Conservation (phyloP, 2,888 invertebrate species). For the Papilio elwesi region DNA sequence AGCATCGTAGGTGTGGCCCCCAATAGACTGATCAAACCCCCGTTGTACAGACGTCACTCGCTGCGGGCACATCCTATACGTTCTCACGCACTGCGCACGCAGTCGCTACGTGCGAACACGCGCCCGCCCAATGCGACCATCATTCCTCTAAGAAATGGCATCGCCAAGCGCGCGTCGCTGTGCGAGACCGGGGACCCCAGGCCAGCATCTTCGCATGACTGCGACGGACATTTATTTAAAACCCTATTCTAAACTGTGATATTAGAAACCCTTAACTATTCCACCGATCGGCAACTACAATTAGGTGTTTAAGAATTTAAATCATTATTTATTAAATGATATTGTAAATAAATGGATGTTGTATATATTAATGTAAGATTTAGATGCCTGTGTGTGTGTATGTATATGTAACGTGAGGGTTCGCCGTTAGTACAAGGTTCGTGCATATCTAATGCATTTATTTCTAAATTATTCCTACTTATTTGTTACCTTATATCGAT, state of each 20-base stretch:
- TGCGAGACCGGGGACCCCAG: slow-evolving; percentile 57
- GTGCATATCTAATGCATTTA: slow-evolving; percentile 44
- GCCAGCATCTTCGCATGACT: slow-evolving; percentile 54
- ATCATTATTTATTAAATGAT: slow-evolving; percentile 73
- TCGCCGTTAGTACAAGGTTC: slow-evolving; percentile 50
- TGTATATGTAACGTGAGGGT: slow-evolving; percentile 30
- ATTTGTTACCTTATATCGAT: slow-evolving; percentile 38
- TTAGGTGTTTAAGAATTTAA: slow-evolving; percentile 56
- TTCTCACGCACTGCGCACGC: slow-evolving; percentile 27
- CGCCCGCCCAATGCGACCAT: slow-evolving; percentile 77
- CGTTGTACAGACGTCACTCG: slow-evolving; percentile 67
- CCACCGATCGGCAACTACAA: slow-evolving; percentile 67
- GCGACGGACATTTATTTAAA: slow-evolving; percentile 70
- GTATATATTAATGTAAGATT: slow-evolving; percentile 68
- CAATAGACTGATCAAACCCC: slow-evolving; percentile 66
- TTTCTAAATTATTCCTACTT: slow-evolving; percentile 41
- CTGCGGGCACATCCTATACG: slow-evolving; percentile 52
- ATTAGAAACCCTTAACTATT: slow-evolving; percentile 64
- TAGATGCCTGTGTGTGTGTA: slow-evolving; percentile 1
- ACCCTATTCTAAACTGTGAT: slow-evolving; percentile 80
- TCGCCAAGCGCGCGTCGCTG: slow-evolving; percentile 69
- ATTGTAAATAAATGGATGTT: slow-evolving; percentile 69
- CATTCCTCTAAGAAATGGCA: slow-evolving; percentile 69
- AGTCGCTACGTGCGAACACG: slow-evolving; percentile 52
- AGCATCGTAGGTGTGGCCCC: slow-evolving; percentile 77